Evolutionary conservation across 2,888 invertebrate species (phyloP).

Genomic region (Rhopalosiphum nymphaeae): DNA sequence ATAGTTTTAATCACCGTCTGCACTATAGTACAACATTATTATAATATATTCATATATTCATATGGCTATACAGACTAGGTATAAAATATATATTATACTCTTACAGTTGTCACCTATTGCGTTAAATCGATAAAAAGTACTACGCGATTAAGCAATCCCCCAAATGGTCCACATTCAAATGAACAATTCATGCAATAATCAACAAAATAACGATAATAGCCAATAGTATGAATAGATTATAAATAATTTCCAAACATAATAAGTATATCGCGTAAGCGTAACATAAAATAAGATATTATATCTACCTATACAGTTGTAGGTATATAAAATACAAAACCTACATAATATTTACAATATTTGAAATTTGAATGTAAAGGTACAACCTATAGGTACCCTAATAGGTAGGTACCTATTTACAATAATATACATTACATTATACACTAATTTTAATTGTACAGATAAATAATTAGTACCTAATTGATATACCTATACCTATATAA

Average conservation of each 20-base stretch:
- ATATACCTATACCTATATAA: not conserved
- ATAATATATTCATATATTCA: not conserved
- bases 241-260: too few relatives aligned
- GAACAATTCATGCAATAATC: not conserved
- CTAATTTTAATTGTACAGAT: conserved; percentile 12
- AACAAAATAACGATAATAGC: too few relatives aligned
- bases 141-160: not conserved
- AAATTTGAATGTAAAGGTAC: too few relatives aligned
- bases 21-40: too few relatives aligned
- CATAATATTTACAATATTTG: too few relatives aligned
- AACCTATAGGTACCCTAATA: not conserved
- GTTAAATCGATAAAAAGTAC: not conserved
- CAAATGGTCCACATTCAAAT: not conserved
- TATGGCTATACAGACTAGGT: not conserved
- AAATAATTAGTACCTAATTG: not conserved
- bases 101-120: not conserved
- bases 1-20: too few relatives aligned
- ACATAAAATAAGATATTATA: too few relatives aligned
- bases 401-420: not conserved
- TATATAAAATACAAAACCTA: too few relatives aligned
- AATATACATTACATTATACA: not conserved
- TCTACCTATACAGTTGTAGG: too few relatives aligned
- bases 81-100: not conserved
- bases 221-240: too few relatives aligned
- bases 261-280: too few relatives aligned